phyloP scores from a whole-genome alignment of 64 coral and sea anemone species.

The Pocillopora verrucosa region DNA sequence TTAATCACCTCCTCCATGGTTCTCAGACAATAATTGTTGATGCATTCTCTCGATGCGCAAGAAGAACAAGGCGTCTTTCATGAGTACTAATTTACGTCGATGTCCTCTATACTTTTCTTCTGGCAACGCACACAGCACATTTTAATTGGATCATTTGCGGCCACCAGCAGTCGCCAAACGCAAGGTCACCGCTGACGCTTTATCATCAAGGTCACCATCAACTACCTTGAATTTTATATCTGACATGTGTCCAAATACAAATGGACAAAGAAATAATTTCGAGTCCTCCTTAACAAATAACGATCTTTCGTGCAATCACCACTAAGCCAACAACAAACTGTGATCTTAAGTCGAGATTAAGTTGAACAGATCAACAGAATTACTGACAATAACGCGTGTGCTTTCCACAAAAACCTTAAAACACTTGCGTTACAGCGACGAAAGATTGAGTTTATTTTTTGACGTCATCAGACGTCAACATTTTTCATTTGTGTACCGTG shows the following conservation, averaged over 20 bases:
- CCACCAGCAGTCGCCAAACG: not conserved
- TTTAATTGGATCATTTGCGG: not conserved
- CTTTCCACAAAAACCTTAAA: not conserved
- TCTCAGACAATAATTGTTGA: not conserved
- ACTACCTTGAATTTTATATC: not conserved
- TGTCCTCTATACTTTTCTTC: not conserved
- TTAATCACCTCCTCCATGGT: not conserved
- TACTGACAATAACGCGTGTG: not conserved
- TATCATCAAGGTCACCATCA: not conserved
- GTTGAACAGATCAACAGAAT: not conserved
- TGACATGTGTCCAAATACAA: constrained; percentile 44
- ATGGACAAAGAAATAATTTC: constrained; percentile 1
- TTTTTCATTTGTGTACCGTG: not conserved
- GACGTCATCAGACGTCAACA: constrained; percentile 34
- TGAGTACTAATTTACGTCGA: not conserved
- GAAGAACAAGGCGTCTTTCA: not conserved
- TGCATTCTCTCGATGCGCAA: not conserved
- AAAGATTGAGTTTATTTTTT: constrained; percentile 24
- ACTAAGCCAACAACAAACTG: not conserved
- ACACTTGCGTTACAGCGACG: not conserved
- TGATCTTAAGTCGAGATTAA: constrained; percentile 31
- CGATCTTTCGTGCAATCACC: not conserved
- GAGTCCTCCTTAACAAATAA: not conserved
- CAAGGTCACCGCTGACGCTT: not conserved
- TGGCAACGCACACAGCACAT: not conserved